Evolutionary conservation across 2,797 vertebrate genomes (phyloP), one percentile per base, ranked within the genome.

Genomic region (Odontamblyopus rebecca): DNA sequence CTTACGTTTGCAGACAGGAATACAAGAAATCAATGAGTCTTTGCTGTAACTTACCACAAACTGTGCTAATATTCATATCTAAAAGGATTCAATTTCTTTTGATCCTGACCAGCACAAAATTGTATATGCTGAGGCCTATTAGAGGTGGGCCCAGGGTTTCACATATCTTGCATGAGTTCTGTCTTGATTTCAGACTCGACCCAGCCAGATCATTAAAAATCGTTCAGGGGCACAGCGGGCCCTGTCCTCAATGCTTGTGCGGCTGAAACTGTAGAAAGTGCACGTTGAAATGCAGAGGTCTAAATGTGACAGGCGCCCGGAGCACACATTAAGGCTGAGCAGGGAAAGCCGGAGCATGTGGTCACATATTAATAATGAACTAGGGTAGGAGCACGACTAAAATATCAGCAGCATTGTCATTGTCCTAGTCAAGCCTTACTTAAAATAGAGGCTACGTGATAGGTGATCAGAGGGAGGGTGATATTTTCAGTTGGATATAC

Each of bases 181-280:
- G 88, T 91, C 88, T 89, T 91, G 89, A 91, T 92, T 90, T 92
- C 91, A 92, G 78, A 70, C 87, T 82, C 74, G 81, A 80, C 83
- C 90, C 81, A 83, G 86, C 78, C 80, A 78, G 88, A 92, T 93
- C 93, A 92, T 93, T 93, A 93, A 92, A 93, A 92, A 93, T 85
- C 92, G 84, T 91, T 93, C 91, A 92, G 89, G 85, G 86, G 76
- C 86, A 86, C 59, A 77, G 77, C 82, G 68, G 78, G 80, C 85
- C 89, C 77, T 63, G 60, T 90, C 85, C 85, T 90, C 83, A 27
- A 74, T 84, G 89, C 87, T 86, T 86, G 86, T 90, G 92, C 61
- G 92, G 88, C 92, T 94, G 93, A 93, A 94, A 94, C 91, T 69
- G 88, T 92, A 95, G 94, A 94, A 95, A 94, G 89, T 94, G 92